A percentile compares a stretch with the other conserved stretches of the same genome.
These are phyloP conservation scores for Erebia aethiops DNA, from an alignment of 2,888 invertebrate species.

Conservation along the genomic window DNA sequence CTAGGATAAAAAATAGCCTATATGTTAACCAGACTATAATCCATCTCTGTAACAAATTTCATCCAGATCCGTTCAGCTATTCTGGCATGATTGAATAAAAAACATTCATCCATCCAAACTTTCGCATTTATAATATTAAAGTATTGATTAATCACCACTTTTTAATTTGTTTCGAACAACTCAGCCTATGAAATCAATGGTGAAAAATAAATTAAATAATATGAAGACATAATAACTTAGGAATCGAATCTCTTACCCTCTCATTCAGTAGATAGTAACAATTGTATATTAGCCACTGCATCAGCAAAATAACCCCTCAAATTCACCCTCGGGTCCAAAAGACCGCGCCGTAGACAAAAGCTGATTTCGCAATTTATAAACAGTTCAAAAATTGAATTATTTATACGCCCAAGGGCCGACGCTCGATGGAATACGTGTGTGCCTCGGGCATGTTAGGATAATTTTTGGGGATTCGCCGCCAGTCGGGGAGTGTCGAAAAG, in stretches of 20 bases:
- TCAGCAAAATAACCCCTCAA: slow-evolving; percentile 16
- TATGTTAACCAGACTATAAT: no score
- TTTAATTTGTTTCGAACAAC: no score
- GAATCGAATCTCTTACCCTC: background rate
- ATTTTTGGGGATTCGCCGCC: slow-evolving; percentile 45
- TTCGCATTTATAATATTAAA: no score
- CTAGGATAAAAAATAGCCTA: no score
- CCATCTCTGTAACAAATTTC: no score
- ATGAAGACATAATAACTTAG: background rate
- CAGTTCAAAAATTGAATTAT: slow-evolving; percentile 63
- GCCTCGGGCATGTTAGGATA: slow-evolving; percentile 41
- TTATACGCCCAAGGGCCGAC: slow-evolving; percentile 50
- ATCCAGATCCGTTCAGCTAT: no score
- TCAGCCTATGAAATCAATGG: background rate
- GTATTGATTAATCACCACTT: no score
- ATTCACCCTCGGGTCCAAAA: slow-evolving; percentile 23
- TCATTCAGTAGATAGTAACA: background rate
- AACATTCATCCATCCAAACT: no score
- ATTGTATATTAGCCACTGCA: background rate
- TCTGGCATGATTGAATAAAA: no score
- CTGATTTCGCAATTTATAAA: slow-evolving; percentile 60
- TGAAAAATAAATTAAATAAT: background rate
- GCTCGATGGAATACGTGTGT: slow-evolving; percentile 42
- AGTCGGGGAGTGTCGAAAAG: slow-evolving; percentile 49
- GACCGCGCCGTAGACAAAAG: slow-evolving; percentile 23